Base-by-base conservation (phyloP, 30 jellyfish, hydroid and myxozoan genomes). In the Aurelia aurita complex sp. Pacific region DNA sequence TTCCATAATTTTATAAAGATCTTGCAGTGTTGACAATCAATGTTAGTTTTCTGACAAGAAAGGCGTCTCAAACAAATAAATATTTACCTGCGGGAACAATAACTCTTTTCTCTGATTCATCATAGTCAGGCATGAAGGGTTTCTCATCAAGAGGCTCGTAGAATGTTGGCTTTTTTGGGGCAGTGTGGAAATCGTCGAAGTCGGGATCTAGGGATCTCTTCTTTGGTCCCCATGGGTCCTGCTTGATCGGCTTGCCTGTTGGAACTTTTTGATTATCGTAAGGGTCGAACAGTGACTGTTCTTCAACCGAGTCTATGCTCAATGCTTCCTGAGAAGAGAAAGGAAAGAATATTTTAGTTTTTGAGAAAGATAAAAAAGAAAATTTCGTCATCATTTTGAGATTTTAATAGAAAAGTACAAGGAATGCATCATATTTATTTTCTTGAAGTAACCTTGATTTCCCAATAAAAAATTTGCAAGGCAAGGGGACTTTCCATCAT, bases 241-340 rank as follows among this genome's bases (percentile, higher is more conserved):
- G 57, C 62, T 81, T 94, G 35, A 55, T 69, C 0, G 95, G 90
- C 57, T 94, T 94, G 34, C 97, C 97, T 2, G 99, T 82, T 29
- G 99, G 99, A 40, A 94, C 99, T 74, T 94, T 94, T 70, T 94
- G 99, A 43, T 94, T 94, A 50, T 94, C 99, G 87, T 89, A 94
- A 7, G 99, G 96, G 66, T 94, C 99, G 89, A 94, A 94, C 32
- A 94, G 73, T 2, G 97, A 89, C 69, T 94, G 97, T 19, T 94
- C 99, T 54, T 94, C 99, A 62, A 94, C 94, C 2, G 97, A 84
- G 75, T 95, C 97, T 63, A 94, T 94, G 77, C 96, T 76, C 23
- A 94, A 80, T 65, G 99, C 99, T 81, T 94, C 99, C 99, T 94
- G 68, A 36, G 77, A 29, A 38, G 38, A 29, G 36, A 69, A 35